Percentiles rank a stretch among this genome's conserved stretches.
These are phyloP conservation scores for Drosophila gaucha DNA, from an alignment of 2,888 invertebrate genomes.

Conservation along the genomic window DNA sequence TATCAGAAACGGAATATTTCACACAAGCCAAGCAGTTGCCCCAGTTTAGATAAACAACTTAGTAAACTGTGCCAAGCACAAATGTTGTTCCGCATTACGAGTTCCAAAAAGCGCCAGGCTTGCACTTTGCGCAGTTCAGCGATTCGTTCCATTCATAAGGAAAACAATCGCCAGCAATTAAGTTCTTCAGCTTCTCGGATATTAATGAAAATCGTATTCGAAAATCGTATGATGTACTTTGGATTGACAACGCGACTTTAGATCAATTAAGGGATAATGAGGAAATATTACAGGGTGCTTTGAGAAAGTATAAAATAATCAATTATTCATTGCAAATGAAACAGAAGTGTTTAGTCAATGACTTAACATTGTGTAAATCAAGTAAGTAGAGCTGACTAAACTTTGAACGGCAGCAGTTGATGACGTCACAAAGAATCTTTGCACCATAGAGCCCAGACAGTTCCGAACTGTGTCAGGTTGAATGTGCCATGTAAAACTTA, in stretches of 20 bases:
- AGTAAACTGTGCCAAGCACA: slow-evolving; percentile 51
- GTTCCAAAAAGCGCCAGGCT: background rate
- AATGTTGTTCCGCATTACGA: slow-evolving; percentile 13
- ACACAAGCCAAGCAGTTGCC: slow-evolving; percentile 26
- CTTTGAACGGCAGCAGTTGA: slow-evolving; percentile 19
- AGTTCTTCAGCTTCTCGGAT: slow-evolving; percentile 6
- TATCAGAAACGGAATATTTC: slow-evolving; percentile 20
- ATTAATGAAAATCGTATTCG: slow-evolving; percentile 8
- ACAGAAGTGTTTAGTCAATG: slow-evolving; percentile 25
- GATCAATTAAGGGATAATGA: slow-evolving; percentile 27
- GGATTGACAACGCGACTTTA: slow-evolving; percentile 17
- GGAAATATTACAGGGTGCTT: background rate
- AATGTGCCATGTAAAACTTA: background rate
- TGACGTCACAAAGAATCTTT: slow-evolving; percentile 43
- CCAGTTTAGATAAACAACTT: slow-evolving; percentile 33
- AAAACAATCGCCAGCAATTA: slow-evolving; percentile 15
- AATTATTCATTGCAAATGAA: slow-evolving; percentile 1
- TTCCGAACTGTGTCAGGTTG: slow-evolving; percentile 14
- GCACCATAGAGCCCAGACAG: slow-evolving; percentile 3
- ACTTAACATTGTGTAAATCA: slow-evolving; percentile 38
- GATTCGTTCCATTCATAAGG: slow-evolving; percentile 41
- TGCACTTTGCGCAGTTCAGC: slow-evolving; percentile 44
- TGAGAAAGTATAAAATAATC: background rate
- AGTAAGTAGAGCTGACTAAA: slow-evolving; percentile 12
- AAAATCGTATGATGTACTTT: slow-evolving; percentile 41